phyloP scores from a whole-genome alignment of 2,113 vertebrate genomes.

The Todiramphus chloris region DNA sequence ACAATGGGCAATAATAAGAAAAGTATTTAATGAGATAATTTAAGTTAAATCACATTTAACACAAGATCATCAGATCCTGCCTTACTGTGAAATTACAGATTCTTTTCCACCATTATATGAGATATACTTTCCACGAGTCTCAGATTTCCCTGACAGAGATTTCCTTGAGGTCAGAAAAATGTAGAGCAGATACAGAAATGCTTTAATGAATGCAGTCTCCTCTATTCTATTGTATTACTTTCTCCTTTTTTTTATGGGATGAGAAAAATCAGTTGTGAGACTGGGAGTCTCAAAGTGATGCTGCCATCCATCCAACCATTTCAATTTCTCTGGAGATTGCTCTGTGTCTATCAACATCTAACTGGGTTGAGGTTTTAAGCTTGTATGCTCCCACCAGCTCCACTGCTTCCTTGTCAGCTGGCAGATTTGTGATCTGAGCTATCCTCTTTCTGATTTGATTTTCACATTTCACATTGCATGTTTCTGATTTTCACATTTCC shows the following conservation, averaged over 20 bases:
- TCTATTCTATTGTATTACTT: background rate
- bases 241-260: background rate
- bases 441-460: background rate
- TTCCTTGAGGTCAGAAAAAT: slow-evolving; percentile 36
- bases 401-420: background rate
- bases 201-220: background rate
- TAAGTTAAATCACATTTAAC: slow-evolving; percentile 9
- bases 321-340: slow-evolving; percentile 29
- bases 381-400: background rate
- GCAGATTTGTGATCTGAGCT: background rate
- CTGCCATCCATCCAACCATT: background rate
- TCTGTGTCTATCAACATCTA: background rate
- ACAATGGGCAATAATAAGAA: background rate
- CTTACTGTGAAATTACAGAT: background rate
- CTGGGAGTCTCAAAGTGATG: background rate
- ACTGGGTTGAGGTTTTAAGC: background rate
- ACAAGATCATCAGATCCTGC: background rate
- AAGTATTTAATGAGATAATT: slow-evolving; percentile 15
- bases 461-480: background rate
- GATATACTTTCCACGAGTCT: background rate
- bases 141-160: background rate
- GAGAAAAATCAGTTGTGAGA: background rate
- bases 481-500: background rate
- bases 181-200: background rate
- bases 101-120: background rate